Evolutionary conservation across 2,888 invertebrate genomes (phyloP).

Genomic region (Emmelina monodactyla): DNA sequence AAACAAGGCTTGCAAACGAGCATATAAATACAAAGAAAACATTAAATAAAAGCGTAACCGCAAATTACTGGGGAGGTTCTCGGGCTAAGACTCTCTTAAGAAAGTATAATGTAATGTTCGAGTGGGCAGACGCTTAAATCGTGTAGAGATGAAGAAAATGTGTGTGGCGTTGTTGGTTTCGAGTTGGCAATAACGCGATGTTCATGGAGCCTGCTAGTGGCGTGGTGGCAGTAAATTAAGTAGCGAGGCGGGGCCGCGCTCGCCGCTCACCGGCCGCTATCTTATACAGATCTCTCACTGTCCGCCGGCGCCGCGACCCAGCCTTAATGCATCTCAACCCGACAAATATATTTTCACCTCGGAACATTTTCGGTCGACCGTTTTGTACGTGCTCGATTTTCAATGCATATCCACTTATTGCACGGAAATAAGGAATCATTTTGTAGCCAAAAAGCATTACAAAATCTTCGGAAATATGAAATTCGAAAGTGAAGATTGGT

Average conservation of each 20-base stretch:
- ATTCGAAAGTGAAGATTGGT: conserved; percentile 13
- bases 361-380: neutral
- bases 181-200: conserved; percentile 61
- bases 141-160: conserved; percentile 55
- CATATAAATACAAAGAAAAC: conserved; percentile 6
- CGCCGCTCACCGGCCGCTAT: too few relatives aligned
- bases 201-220: conserved; percentile 60
- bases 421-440: neutral
- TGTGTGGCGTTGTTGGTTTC: conserved; percentile 58
- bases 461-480: conserved; percentile 6
- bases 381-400: conserved; percentile 1
- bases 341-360: neutral
- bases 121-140: conserved; percentile 48
- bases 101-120: conserved; percentile 35
- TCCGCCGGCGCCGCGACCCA: conserved; percentile 17
- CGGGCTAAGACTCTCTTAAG: conserved; percentile 18
- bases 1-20: conserved; percentile 4
- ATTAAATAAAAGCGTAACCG: conserved; percentile 11
- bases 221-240: conserved; percentile 57
- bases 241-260: conserved; percentile 34
- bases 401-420: neutral
- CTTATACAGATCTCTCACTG: conserved; percentile 37
- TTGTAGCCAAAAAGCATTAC: conserved; percentile 2
- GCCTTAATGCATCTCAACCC: neutral
- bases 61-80: conserved; percentile 12